Conservation (phyloP, 2,797 vertebrate species). For the Chloroceryle amazona region DNA sequence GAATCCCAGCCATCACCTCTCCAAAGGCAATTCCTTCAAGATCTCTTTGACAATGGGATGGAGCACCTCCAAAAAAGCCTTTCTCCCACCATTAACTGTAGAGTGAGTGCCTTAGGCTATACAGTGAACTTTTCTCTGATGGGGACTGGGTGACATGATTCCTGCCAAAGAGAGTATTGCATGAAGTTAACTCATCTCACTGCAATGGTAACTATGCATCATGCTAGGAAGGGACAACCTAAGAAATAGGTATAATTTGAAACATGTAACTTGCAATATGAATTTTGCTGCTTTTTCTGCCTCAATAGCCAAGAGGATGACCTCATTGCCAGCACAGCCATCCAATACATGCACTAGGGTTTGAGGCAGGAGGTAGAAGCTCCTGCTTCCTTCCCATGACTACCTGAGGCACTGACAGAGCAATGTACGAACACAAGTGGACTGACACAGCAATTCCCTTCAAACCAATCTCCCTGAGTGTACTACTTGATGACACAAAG, state of each 20-base stretch:
- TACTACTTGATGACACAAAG: background rate
- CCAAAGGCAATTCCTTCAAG: background rate
- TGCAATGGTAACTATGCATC: background rate
- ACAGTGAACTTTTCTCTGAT: background rate
- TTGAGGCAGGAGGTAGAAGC: background rate
- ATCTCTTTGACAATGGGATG: background rate
- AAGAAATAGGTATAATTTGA: background rate
- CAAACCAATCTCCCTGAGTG: background rate
- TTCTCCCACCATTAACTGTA: background rate
- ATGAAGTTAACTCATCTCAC: conserved; percentile 24
- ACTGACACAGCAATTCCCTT: background rate
- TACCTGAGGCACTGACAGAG: background rate
- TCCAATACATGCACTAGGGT: rapidly evolving
- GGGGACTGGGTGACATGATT: background rate
- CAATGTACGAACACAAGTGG: rapidly evolving
- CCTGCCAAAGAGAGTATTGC: conserved; percentile 2
- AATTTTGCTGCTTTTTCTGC: background rate
- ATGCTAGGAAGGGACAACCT: background rate
- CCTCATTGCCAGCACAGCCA: background rate
- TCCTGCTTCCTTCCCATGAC: background rate
- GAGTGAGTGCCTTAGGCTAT: background rate
- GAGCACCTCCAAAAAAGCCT: background rate
- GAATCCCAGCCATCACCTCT: background rate
- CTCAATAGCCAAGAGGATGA: background rate
- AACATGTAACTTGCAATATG: background rate